Percentiles rank a stretch among this genome's conserved stretches.
Evolutionary conservation across 1,140 invertebrate genomes (phyloP).

Genomic region (Pararge aegeria): DNA sequence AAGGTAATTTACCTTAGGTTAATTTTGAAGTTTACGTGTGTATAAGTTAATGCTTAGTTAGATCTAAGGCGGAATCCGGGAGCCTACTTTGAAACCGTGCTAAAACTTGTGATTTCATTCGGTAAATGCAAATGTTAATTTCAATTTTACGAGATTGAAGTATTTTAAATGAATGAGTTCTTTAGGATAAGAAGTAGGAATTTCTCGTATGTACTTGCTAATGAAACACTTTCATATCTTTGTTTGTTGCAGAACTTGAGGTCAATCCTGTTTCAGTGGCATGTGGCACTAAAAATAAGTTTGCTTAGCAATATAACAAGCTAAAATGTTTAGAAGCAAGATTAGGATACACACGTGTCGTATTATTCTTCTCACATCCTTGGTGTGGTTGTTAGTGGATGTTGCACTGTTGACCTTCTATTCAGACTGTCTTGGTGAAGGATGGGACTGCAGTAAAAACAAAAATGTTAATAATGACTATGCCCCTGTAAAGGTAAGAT

Average conservation of each 20-base stretch:
- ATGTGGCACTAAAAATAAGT: conserved; percentile 67
- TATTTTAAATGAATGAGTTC: not conserved
- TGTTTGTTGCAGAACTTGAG: conserved; percentile 50
- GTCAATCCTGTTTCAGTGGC: conserved; percentile 51
- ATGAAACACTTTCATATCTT: conserved; percentile 29
- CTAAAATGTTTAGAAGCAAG: conserved; percentile 90
- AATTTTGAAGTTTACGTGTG: conserved; percentile 5
- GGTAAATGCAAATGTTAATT: conserved; percentile 2
- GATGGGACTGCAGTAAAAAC: conserved; percentile 82
- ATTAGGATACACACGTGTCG: conserved; percentile 96
- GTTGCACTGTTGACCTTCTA: conserved; percentile 95
- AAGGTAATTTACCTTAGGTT: not conserved
- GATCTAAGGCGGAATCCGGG: conserved; percentile 48
- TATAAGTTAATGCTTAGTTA: conserved; percentile 2
- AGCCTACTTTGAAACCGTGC: conserved; percentile 59
- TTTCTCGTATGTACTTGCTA: not conserved
- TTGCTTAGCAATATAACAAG: conserved; percentile 36
- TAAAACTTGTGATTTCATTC: conserved; percentile 15
- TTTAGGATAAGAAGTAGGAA: not conserved
- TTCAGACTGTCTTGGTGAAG: conserved; percentile 91
- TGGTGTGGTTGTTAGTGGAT: conserved; percentile 97
- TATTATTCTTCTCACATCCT: conserved; percentile 95
- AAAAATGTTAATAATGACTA: conserved; percentile 68
- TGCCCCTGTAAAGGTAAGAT: conserved; percentile 71
- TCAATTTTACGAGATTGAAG: not conserved